Evolutionary conservation across 2,888 invertebrate genomes (phyloP), one percentile per base, ranked within the genome.

Genomic region (Noctuana brunneofusca): DNA sequence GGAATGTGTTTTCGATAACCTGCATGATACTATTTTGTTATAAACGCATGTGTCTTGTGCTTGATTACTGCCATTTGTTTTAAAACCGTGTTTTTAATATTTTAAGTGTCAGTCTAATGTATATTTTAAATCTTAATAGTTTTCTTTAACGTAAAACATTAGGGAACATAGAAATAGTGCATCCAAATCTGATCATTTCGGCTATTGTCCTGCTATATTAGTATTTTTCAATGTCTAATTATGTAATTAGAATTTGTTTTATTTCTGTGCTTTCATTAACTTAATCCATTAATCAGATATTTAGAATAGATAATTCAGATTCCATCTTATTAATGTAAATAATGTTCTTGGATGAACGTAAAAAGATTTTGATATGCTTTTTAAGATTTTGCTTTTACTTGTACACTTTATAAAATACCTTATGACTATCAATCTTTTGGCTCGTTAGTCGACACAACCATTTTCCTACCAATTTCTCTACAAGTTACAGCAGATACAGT

Each of bases 1-100:
- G 16, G 49, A 38, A 27, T 52, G 20, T 46, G 35, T 46, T 35
- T 32, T 24, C 14, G n/a, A 53, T 32, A 9, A 9, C 30, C 24
- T 38, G 53, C 35, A 54, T 60, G 60, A 35, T 54, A 54, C 9
- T 32, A 11, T 0, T 48, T 35, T 35, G 9, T 50, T 46, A 8
- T 24, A 32, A n/a, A 6, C 18, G 50, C 53, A 53, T 59, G 58
- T 57, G 24, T 58, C n/a, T 41, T 59, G 43, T 18, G 59, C 53
- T 27, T 46, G 32, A 22, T 16, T 30, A 59, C 32, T 59, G 53
- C 50, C 46, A 38, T 54, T 18, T n/a, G 12, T 41, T 54, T 0
- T 46, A 14, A 53, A 18, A n/a, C n/a, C 46, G 0, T 53, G 20
- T 48, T 48, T n/a, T 48, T 24, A 24, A 5, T n/a, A 6, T 48